Percentiles rank a stretch among this genome's conserved stretches.
phyloP scores from a whole-genome alignment of 2,113 vertebrate species.

The Eudyptes chrysolophus region DNA sequence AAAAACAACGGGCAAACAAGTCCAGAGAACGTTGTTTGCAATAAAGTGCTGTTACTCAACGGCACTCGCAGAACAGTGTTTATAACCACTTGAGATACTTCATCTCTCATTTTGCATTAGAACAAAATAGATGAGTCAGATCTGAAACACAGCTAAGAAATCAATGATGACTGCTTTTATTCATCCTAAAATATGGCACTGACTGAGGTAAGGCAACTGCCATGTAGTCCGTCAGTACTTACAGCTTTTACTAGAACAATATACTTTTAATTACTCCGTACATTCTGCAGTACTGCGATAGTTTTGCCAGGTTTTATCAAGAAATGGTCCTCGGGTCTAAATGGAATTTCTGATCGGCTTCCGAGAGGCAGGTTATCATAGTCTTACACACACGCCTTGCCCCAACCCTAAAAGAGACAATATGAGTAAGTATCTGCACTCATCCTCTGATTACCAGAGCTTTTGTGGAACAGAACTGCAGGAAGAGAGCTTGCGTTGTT shows the following conservation, averaged over 20 bases:
- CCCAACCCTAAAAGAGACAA: neutral
- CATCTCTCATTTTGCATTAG: neutral
- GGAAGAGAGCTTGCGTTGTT: neutral
- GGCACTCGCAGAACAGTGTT: neutral
- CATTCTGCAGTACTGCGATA: neutral
- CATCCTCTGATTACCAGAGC: neutral
- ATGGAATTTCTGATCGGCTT: neutral
- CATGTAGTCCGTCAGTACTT: neutral
- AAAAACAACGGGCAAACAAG: neutral
- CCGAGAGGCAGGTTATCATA: neutral
- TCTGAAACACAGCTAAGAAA: neutral
- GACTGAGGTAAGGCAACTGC: neutral
- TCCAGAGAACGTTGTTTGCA: neutral
- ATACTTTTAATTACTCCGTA: neutral
- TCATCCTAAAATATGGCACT: neutral
- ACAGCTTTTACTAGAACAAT: neutral
- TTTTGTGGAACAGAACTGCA: neutral
- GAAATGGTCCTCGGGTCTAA: neutral
- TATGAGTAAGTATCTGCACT: neutral
- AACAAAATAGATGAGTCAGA: slow-evolving; percentile 23
- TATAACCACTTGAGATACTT: neutral
- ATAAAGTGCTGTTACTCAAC: neutral
- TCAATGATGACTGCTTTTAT: neutral
- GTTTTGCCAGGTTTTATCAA: neutral
- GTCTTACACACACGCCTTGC: neutral